These are phyloP conservation scores for Belonocnema kinseyi DNA, from an alignment of 1,140 invertebrate genomes.

Conservation along the genomic window DNA sequence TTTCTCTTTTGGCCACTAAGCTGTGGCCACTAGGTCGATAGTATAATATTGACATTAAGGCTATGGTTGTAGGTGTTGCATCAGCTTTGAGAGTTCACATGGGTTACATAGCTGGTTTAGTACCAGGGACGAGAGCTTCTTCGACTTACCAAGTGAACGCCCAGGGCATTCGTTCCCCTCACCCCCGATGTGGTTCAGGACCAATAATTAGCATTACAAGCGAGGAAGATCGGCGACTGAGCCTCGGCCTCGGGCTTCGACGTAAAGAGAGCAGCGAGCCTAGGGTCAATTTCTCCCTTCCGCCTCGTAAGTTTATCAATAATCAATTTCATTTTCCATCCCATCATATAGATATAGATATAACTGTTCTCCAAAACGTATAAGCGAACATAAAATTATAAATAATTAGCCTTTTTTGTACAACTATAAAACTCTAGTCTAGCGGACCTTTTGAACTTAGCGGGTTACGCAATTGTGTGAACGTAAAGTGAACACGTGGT, in stretches of 20 bases:
- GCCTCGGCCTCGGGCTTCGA: conserved; percentile 65
- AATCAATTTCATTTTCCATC: not conserved
- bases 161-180: conserved; percentile 69
- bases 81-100: conserved; percentile 83
- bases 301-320: conserved; percentile 64
- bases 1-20: conserved; percentile 6
- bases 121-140: conserved; percentile 78
- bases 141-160: conserved; percentile 71
- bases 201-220: conserved; percentile 73
- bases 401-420: too few species aligned
- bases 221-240: conserved; percentile 69
- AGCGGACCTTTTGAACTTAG: too few species aligned
- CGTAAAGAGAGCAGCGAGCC: conserved; percentile 73
- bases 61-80: conserved; percentile 79
- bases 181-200: conserved; percentile 70
- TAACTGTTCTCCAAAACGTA: too few species aligned
- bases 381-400: too few species aligned
- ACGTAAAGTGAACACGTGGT: too few species aligned
- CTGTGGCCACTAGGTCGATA: not conserved
- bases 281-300: conserved; percentile 82
- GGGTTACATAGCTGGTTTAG: conserved; percentile 82
- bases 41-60: conserved; percentile 1
- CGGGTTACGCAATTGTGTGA: too few species aligned
- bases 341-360: not conserved
- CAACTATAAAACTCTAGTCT: too few species aligned